Evolutionary conservation across 2,797 vertebrate species (phyloP), one percentile per base, ranked within the genome.

Genomic region (Otolemur crassicaudatus): DNA sequence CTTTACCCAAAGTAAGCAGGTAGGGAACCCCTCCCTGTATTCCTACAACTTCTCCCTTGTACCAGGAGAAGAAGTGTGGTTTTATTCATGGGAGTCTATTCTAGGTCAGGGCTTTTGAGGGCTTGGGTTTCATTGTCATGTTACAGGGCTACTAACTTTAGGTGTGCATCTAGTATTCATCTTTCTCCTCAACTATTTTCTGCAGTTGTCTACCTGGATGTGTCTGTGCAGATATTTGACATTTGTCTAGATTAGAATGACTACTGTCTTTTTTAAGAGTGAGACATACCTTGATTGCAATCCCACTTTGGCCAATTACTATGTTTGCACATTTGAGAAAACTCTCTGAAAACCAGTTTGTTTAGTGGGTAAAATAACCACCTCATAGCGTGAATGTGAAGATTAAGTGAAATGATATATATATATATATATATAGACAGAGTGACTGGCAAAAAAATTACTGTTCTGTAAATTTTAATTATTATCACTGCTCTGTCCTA

Each of bases 381-480:
- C 9, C 46, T 92, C 14, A 70, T 20, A 46, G 31, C 72, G 13
- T 63, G 20, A 70, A 46, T 19, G 37, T 81, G 43, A 90, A 87
- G 46, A 82, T 31, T 43, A 46, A 83, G 12, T 43, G 29, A 91
- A 10, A 23, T 72, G 12, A 34, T 94, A 20, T 58, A n/a, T 31
- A 43, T 43, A 40, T 40, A 7, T 5, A 37, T 37, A 37, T 37
- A 37, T 37, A 37, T 37, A 37, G 34, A 29, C 22, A 63, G 4
- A 72, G 65, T 23, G 60, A 72, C 22, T 93, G 86, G 34, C 58
- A 43, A 90, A 49, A 87, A 34, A 60, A 65, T 63, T 2, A 77
- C 1, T 5, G 11, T 9, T 90, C 3, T 5, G 3, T n/a, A 58
- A 29, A 70, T 37, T 69, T 63, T 82, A 73, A 53, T 37, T 67